Base-by-base conservation (phyloP, 1,140 invertebrate genomes). In the Potamilus streckersoni region DNA sequence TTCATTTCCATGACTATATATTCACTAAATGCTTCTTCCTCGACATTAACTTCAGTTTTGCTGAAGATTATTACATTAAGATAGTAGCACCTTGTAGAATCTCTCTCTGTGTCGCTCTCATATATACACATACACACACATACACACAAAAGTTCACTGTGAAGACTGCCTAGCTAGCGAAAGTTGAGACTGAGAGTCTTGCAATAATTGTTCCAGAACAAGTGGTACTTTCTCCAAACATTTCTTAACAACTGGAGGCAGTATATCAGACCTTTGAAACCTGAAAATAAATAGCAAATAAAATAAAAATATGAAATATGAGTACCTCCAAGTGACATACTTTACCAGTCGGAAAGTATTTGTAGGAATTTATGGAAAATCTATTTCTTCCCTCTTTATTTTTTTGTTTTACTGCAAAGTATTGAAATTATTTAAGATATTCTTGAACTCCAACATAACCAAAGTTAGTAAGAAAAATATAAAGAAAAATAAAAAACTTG, bases 201-300 rank as follows among this genome's bases (percentile, higher is more conserved):
- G 82, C 56, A 83, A 60, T 57, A 88, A 73, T 59, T 82, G 73
- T 66, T 86, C 82, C 31, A 88, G 61, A 23, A 88, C 81, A 56
- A 79, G 31, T 1, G 87, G 86, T 14, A 88, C 73, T 67, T 85
- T 87, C 61, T 83, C 84, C 56, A 88, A 74, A 66, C 85, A 80
- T 15, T 76, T 59, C 69, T 83, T 84, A 0, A 88, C 85, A 60
- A 82, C 63, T 15, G 84, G 82, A 71, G 87, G 85, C 59, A 88
- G 67, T 19, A 83, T 63, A 72, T 87, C 87, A 20, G 80, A 79
- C 60, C 84, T 82, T 27, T 84, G 82, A 68, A 80, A 88, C 60
- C 86, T 86, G 70, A 56, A 80, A 79, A n/a, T 69, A 71, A 68
- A 74, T 27, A 56, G 23, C 14, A 68, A 68, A 61, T 31, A 58